Evolutionary conservation across 2,888 invertebrate genomes (phyloP).

Genomic region (Drosophila engyochracea): DNA sequence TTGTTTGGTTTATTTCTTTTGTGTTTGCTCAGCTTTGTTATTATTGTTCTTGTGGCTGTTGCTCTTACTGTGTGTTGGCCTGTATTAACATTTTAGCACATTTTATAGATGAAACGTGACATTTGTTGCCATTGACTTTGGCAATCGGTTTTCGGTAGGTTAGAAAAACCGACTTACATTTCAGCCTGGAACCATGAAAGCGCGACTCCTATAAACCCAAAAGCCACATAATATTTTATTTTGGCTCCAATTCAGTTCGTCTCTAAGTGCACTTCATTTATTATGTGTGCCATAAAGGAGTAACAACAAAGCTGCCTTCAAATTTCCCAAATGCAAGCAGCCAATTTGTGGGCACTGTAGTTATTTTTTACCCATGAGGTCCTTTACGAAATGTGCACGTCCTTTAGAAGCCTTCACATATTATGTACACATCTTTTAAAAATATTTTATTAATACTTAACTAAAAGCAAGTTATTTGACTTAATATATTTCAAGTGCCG

Average conservation of each 20-base stretch:
- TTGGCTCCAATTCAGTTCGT: slow-evolving; percentile 8
- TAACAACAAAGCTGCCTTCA: not conserved
- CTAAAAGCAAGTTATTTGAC: not conserved
- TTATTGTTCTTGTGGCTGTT: slow-evolving; percentile 14
- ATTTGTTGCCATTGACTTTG: slow-evolving; percentile 50
- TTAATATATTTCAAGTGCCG: not conserved
- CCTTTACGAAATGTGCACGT: not conserved
- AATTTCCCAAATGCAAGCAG: not conserved
- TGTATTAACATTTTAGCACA: slow-evolving; percentile 69
- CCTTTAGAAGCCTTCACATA: not conserved
- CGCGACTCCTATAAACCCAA: slow-evolving; percentile 16
- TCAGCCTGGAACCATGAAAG: slow-evolving; percentile 4
- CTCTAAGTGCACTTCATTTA: slow-evolving; percentile 12
- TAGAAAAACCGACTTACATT: slow-evolving; percentile 10
- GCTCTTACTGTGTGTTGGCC: slow-evolving; percentile 14
- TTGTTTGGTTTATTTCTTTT: slow-evolving; percentile 29
- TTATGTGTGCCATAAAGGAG: not conserved
- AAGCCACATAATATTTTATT: slow-evolving; percentile 25
- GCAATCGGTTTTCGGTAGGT: slow-evolving; percentile 1
- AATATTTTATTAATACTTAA: not conserved
- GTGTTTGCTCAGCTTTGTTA: slow-evolving; percentile 1
- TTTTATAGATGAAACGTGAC: slow-evolving; percentile 72
- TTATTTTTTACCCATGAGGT: not conserved
- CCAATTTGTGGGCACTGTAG: not conserved
- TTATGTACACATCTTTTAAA: not conserved